These are phyloP conservation scores for Oscheius sp. DNA, from an alignment of 1,140 invertebrate species.

Conservation along the genomic window DNA sequence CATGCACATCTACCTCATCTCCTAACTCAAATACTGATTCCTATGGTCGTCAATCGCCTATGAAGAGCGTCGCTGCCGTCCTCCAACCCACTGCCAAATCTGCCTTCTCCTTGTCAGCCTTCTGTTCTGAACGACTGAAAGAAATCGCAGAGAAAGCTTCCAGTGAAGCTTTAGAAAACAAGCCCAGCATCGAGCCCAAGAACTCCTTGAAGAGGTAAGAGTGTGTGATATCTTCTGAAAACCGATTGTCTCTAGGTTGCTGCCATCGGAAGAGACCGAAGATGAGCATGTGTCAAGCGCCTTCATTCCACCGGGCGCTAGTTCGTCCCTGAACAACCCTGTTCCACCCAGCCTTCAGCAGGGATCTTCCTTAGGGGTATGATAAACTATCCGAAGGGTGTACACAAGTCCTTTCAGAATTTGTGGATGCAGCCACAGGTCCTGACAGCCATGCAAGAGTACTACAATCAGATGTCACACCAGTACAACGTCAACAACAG, in stretches of 20 bases:
- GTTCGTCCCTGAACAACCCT: neutral
- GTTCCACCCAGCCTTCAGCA: neutral
- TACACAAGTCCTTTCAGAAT: conserved; percentile 33
- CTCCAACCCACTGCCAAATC: conserved; percentile 22
- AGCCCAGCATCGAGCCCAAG: neutral
- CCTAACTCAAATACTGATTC: conserved; percentile 21
- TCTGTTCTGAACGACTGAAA: conserved; percentile 60
- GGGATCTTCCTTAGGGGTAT: neutral
- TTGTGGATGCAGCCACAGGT: conserved; percentile 55
- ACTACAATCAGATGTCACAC: conserved; percentile 44
- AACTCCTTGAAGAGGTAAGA: conserved; percentile 5
- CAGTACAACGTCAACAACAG: conserved; percentile 27
- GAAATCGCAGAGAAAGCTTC: conserved; percentile 55
- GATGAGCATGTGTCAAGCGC: conserved; percentile 23
- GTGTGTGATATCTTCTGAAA: neutral
- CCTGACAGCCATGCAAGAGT: conserved; percentile 55
- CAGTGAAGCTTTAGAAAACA: conserved; percentile 30
- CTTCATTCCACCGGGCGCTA: neutral
- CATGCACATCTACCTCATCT: conserved; percentile 29
- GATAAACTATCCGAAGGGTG: conserved; percentile 8
- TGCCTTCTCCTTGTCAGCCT: conserved; percentile 50
- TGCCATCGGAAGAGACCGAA: conserved; percentile 33
- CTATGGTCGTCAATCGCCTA: neutral
- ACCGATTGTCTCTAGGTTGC: conserved; percentile 7
- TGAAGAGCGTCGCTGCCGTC: conserved; percentile 1